phyloP scores from a whole-genome alignment of 2,888 invertebrate species.

The Thymelicus acteon region DNA sequence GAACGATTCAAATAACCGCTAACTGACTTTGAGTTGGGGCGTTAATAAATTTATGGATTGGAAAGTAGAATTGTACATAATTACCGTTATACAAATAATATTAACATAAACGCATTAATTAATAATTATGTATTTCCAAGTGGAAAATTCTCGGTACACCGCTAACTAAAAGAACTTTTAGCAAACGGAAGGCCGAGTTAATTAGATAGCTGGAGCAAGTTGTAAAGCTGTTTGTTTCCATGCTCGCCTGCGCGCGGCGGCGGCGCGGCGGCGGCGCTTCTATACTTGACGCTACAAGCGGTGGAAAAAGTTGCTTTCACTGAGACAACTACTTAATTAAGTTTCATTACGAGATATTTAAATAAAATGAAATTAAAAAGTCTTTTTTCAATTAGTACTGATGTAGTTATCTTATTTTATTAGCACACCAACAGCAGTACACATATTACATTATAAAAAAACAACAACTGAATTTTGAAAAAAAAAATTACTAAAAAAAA shows the following conservation, averaged over 20 bases:
- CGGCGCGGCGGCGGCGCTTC: background rate
- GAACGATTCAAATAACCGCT: too few relatives aligned
- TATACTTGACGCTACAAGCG: constrained; percentile 1
- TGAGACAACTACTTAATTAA: constrained; percentile 12
- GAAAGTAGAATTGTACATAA: too few relatives aligned
- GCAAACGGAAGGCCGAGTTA: constrained; percentile 11
- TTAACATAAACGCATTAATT: too few relatives aligned
- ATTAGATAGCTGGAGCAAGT: constrained; percentile 10
- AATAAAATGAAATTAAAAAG: background rate
- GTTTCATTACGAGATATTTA: constrained; percentile 11
- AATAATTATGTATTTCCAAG: constrained; percentile 2
- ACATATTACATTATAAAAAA: too few relatives aligned
- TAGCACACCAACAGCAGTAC: too few relatives aligned
- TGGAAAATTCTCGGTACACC: constrained; percentile 9
- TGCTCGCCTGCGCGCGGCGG: background rate
- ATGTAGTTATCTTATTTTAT: too few relatives aligned
- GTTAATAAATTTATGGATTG: too few relatives aligned
- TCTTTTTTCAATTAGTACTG: too few relatives aligned
- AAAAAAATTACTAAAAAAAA: too few relatives aligned
- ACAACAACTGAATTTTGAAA: too few relatives aligned
- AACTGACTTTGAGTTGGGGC: too few relatives aligned
- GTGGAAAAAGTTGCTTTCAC: constrained; percentile 8
- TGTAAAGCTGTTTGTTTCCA: constrained; percentile 10
- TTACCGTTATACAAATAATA: too few relatives aligned
- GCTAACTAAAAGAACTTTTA: constrained; percentile 9